A percentile compares a stretch with the other conserved stretches of the same genome.
These are phyloP conservation scores for Drosophila prostipennis DNA, from an alignment of 2,888 invertebrate genomes.

Conservation along the genomic window DNA sequence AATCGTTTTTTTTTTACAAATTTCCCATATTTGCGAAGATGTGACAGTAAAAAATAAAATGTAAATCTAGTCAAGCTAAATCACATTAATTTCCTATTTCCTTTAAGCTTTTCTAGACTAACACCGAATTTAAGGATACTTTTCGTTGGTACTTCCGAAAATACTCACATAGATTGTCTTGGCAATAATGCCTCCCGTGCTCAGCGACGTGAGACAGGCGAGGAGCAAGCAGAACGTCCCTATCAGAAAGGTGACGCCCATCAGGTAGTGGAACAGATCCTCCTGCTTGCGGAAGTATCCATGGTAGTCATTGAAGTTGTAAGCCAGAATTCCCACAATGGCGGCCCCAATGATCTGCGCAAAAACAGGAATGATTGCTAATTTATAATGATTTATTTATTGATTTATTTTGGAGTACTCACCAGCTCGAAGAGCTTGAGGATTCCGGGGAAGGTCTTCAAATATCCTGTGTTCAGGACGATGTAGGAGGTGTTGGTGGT, in stretches of 20 bases:
- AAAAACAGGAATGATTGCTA: background rate
- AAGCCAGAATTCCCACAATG: slow-evolving; percentile 89
- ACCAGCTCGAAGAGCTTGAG: slow-evolving; percentile 93
- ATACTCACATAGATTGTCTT: slow-evolving; percentile 86
- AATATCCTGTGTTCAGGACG: slow-evolving; percentile 92
- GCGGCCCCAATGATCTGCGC: slow-evolving; percentile 91
- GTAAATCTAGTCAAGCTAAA: too few species aligned
- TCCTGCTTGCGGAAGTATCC: slow-evolving; percentile 81
- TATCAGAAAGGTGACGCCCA: slow-evolving; percentile 91
- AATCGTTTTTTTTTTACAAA: too few species aligned
- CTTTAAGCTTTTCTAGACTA: too few species aligned
- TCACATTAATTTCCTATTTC: too few species aligned
- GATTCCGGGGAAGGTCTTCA: slow-evolving; percentile 91
- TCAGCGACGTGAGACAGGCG: slow-evolving; percentile 90
- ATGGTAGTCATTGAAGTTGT: slow-evolving; percentile 84
- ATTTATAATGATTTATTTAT: too few species aligned
- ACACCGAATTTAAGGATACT: too few species aligned
- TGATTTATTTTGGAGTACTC: slow-evolving; percentile 61
- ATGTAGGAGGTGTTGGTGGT: slow-evolving; percentile 90
- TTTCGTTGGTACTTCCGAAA: too few species aligned
- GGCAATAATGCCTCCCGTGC: slow-evolving; percentile 92
- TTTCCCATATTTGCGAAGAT: too few species aligned
- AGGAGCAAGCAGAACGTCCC: slow-evolving; percentile 90
- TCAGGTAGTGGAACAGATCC: slow-evolving; percentile 90
- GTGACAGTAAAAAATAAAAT: too few species aligned